Percentiles rank a stretch among this genome's conserved stretches.
Evolutionary conservation across 2,113 vertebrate species (phyloP).

Genomic region (Archilochus colubris): DNA sequence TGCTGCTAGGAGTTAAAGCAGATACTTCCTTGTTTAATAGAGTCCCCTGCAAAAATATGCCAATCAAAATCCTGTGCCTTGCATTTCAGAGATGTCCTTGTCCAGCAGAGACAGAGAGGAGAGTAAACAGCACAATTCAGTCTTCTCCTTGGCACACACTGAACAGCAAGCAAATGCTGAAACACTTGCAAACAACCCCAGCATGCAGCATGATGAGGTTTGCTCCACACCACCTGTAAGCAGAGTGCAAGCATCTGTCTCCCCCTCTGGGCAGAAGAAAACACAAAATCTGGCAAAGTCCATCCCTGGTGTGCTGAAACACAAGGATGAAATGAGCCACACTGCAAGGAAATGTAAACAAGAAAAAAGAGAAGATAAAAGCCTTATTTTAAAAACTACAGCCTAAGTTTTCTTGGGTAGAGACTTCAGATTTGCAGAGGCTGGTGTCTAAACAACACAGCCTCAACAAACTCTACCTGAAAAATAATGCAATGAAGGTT

Average conservation of each 20-base stretch:
- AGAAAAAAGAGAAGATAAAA: neutral
- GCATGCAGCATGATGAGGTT: neutral
- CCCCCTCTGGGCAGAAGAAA: neutral
- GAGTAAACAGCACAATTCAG: neutral
- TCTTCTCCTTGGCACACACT: neutral
- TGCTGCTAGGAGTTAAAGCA: neutral
- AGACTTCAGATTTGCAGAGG: constrained; percentile 11
- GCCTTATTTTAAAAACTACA: neutral
- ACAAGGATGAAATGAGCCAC: neutral
- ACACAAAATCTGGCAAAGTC: neutral
- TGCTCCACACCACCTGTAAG: neutral
- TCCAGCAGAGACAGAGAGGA: neutral
- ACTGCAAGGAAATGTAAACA: neutral
- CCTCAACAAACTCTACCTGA: neutral
- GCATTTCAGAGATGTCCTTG: neutral
- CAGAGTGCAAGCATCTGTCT: neutral
- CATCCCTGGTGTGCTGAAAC: neutral
- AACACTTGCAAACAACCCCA: constrained; percentile 25
- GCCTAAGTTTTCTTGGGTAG: neutral
- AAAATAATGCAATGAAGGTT: neutral
- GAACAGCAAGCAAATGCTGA: constrained; percentile 11
- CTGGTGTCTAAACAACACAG: neutral
- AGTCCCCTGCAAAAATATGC: constrained; percentile 38
- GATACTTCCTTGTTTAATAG: constrained; percentile 14
- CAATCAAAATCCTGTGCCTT: constrained; percentile 4